Conservation (phyloP, 2,888 invertebrate species). For the Linnaemya tessellans region DNA sequence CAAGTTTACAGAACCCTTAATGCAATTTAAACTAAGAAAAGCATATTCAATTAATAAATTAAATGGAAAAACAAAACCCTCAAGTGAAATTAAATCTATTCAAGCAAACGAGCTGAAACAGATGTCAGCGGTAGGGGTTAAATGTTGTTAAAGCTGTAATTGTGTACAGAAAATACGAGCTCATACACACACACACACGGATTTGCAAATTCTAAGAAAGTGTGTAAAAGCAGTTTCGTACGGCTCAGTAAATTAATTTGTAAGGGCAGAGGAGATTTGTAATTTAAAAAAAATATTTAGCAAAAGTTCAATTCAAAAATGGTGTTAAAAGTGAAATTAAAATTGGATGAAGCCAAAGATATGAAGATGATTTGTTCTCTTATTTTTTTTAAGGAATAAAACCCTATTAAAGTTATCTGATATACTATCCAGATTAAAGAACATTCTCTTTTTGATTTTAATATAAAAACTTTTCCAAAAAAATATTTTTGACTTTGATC, state of each 20-base stretch:
- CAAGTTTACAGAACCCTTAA: background rate
- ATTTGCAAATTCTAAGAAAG: background rate
- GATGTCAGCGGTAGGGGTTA: background rate
- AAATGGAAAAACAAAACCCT: conserved; percentile 51
- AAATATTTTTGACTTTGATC: conserved; percentile 58
- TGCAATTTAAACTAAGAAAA: conserved; percentile 17
- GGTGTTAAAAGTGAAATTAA: background rate
- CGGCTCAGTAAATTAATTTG: background rate
- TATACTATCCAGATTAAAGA: background rate
- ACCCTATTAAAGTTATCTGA: background rate
- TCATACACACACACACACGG: background rate
- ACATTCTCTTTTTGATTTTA: conserved; percentile 38
- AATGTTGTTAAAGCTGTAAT: conserved; percentile 27
- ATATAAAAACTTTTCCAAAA: conserved; percentile 45
- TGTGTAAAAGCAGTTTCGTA: background rate
- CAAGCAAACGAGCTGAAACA: background rate
- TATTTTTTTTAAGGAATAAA: no score
- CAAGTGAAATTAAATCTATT: conserved; percentile 59
- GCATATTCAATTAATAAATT: conserved; percentile 63
- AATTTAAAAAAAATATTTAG: background rate
- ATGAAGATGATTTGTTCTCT: no score
- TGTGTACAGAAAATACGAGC: background rate
- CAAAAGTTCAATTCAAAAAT: background rate
- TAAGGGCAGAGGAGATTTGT: background rate
- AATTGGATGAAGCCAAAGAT: no score